phyloP scores from a whole-genome alignment of 2,888 invertebrate genomes.

The Choreutis nemorana region DNA sequence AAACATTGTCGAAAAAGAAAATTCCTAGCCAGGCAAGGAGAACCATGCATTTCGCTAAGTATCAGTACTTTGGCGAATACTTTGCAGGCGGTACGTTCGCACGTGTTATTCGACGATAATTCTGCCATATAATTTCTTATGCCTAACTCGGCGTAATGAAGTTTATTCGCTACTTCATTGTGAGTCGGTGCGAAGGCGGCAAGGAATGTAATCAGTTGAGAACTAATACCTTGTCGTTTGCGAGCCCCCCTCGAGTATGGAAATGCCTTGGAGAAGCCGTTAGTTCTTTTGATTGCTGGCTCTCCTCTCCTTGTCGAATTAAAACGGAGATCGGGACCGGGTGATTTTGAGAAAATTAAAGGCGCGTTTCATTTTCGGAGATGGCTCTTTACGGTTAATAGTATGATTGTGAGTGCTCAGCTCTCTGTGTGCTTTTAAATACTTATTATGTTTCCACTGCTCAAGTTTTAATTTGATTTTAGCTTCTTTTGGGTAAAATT shows the following conservation, averaged over 20 bases:
- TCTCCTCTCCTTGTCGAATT: constrained; percentile 49
- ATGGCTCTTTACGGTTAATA: constrained; percentile 47
- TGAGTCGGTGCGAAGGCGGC: constrained; percentile 50
- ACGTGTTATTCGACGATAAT: constrained; percentile 56
- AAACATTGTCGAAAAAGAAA: constrained; percentile 16
- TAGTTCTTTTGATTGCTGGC: constrained; percentile 63
- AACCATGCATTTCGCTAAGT: too few relatives aligned
- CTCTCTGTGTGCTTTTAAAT: constrained; percentile 13
- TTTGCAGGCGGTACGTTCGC: too few relatives aligned
- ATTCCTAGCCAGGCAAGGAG: too few relatives aligned
- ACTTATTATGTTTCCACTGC: too few relatives aligned
- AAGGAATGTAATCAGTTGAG: constrained; percentile 63
- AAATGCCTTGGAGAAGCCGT: constrained; percentile 55
- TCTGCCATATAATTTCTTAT: constrained; percentile 62
- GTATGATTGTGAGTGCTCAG: constrained; percentile 44
- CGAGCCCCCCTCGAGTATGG: constrained; percentile 54
- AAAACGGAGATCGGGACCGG: constrained; percentile 51
- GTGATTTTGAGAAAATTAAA: constrained; percentile 57
- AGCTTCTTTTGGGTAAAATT: too few relatives aligned
- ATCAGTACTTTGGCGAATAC: too few relatives aligned
- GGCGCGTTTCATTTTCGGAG: constrained; percentile 50
- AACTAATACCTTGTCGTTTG: constrained; percentile 59
- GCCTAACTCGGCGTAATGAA: constrained; percentile 61
- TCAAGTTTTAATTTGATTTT: too few relatives aligned
- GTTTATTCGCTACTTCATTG: constrained; percentile 64